These are phyloP conservation scores for Gadopsis bispinosus DNA, from an alignment of 2,797 vertebrate genomes.

Conservation along the genomic window DNA sequence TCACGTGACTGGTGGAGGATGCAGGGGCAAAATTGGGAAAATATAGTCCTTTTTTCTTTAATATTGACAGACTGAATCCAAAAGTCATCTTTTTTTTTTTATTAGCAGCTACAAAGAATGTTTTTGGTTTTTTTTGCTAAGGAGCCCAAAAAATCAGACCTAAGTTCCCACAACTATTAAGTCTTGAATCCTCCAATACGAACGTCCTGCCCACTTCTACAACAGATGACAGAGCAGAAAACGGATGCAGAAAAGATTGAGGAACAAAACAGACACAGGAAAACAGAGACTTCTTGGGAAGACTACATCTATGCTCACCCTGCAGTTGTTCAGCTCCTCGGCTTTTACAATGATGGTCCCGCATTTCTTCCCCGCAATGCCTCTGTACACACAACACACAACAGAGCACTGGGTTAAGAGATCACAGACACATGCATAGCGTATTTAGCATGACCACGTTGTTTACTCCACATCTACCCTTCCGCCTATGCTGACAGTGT, in stretches of 20 bases:
- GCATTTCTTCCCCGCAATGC: slow-evolving; percentile 93
- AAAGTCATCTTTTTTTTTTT: neutral
- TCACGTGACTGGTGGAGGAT: neutral
- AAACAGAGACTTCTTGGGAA: neutral
- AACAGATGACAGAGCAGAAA: neutral
- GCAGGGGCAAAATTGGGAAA: neutral
- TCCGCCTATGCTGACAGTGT: neutral
- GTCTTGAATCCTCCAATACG: neutral
- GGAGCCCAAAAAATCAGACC: neutral
- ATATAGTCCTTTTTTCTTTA: neutral
- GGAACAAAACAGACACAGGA: neutral
- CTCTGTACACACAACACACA: slow-evolving; percentile 80
- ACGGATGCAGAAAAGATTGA: neutral
- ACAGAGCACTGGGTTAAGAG: slow-evolving; percentile 20
- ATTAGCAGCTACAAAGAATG: neutral
- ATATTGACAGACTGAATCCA: neutral
- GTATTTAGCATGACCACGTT: neutral
- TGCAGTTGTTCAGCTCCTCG: slow-evolving; percentile 95
- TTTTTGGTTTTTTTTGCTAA: neutral
- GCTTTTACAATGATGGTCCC: slow-evolving; percentile 94
- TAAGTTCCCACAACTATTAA: neutral
- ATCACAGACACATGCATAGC: neutral
- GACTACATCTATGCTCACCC: slow-evolving; percentile 84
- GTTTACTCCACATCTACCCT: neutral
- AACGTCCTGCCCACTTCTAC: neutral